Conservation (phyloP, 2,888 invertebrate genomes). For the Caenorhabditis afra region DNA sequence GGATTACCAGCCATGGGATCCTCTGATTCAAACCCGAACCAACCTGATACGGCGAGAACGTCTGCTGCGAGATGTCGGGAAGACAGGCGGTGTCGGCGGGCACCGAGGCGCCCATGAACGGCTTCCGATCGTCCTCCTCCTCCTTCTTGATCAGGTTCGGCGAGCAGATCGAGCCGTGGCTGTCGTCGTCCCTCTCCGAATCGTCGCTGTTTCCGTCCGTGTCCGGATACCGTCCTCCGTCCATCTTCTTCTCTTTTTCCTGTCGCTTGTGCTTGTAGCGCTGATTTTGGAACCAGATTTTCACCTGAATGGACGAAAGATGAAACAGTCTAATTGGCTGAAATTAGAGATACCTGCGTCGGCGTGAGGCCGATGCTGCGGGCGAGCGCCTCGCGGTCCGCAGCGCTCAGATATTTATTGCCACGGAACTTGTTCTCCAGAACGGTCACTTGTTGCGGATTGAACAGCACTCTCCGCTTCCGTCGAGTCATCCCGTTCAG, state of each 20-base stretch:
- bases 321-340: constrained; percentile 55
- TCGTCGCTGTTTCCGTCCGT: constrained; percentile 29
- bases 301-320: constrained; percentile 60
- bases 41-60: constrained; percentile 52
- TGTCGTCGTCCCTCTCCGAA: constrained; percentile 29
- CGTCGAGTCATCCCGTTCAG: constrained; percentile 82
- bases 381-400: constrained; percentile 91
- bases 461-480: constrained; percentile 93
- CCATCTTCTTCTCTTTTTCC: constrained; percentile 63
- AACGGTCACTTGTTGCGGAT: constrained; percentile 83
- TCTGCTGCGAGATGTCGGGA: constrained; percentile 50
- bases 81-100: constrained; percentile 22
- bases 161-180: constrained; percentile 35
- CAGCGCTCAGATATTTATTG: constrained; percentile 91
- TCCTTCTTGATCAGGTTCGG: constrained; percentile 33
- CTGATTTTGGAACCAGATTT: constrained; percentile 75
- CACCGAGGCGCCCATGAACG: constrained; percentile 6
- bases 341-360: constrained; percentile 84
- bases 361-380: constrained; percentile 89
- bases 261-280: constrained; percentile 72
- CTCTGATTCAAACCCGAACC: constrained; percentile 7
- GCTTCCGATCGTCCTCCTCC: constrained; percentile 39
- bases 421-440: constrained; percentile 90
- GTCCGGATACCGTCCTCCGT: constrained; percentile 42
- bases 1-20: constrained; percentile 19